Percentiles rank a stretch among this genome's conserved stretches.
phyloP scores from a whole-genome alignment of 2,797 vertebrate genomes.

The Pelodytes ibericus region DNA sequence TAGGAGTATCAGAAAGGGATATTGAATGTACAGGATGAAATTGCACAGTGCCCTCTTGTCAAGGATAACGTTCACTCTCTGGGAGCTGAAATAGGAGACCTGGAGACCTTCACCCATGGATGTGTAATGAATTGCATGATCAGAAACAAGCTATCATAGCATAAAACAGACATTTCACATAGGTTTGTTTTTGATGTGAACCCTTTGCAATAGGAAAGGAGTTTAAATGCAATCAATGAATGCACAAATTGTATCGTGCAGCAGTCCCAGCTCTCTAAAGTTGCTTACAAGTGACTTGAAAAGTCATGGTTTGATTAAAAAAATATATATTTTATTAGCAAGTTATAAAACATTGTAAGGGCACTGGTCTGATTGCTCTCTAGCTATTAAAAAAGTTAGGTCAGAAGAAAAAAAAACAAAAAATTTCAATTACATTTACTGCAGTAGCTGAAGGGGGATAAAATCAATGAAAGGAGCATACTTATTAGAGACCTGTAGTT shows the following conservation, averaged over 20 bases:
- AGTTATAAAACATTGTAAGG: conserved; percentile 55
- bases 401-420: conserved; percentile 51
- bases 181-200: not conserved
- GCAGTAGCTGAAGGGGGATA: conserved; percentile 73
- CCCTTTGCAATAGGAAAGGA: not conserved
- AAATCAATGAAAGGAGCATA: conserved; percentile 78
- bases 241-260: not conserved
- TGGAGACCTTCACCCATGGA: conserved; percentile 16
- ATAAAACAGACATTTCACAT: conserved; percentile 12
- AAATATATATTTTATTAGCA: conserved; percentile 60
- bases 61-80: conserved; percentile 46
- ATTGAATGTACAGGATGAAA: conserved; percentile 56
- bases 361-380: conserved; percentile 58
- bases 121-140: conserved; percentile 55
- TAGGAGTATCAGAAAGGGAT: conserved; percentile 51
- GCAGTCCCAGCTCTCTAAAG: not conserved
- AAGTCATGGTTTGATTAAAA: conserved; percentile 53
- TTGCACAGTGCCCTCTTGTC: conserved; percentile 56
- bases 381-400: conserved; percentile 62
- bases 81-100: conserved; percentile 45
- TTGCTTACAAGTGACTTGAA: not conserved
- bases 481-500: conserved; percentile 77
- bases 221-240: not conserved
- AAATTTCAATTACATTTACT: conserved; percentile 79
- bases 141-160: conserved; percentile 31